Percentiles rank a stretch among this genome's conserved stretches.
These are phyloP conservation scores for Alloscopus bannaensis DNA, from an alignment of 2,888 invertebrate genomes.

Conservation along the genomic window DNA sequence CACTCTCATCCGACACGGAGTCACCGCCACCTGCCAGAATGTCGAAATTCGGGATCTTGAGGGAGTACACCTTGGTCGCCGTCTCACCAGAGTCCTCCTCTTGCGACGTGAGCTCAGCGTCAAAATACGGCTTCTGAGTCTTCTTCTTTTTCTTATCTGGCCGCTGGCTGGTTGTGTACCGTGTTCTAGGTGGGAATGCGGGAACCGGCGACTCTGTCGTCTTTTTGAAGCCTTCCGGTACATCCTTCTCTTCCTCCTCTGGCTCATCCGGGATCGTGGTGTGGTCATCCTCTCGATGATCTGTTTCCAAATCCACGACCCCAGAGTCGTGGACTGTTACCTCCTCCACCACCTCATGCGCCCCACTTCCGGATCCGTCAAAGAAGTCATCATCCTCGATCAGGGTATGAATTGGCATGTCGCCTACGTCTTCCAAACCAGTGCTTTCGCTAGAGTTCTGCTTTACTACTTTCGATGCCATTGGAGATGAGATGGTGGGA, in stretches of 20 bases:
- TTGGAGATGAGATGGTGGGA: slow-evolving; percentile 2
- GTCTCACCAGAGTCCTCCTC: slow-evolving; percentile 64
- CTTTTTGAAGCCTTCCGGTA: slow-evolving; percentile 33
- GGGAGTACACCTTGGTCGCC: slow-evolving; percentile 64
- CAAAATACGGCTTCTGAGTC: slow-evolving; percentile 42
- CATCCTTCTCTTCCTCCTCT: slow-evolving; percentile 30
- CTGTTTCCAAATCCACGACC: slow-evolving; percentile 27
- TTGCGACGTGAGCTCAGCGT: slow-evolving; percentile 16
- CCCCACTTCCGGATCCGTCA: slow-evolving; percentile 58
- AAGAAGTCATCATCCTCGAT: slow-evolving; percentile 32
- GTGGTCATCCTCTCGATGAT: slow-evolving; percentile 55
- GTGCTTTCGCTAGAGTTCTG: slow-evolving; percentile 15
- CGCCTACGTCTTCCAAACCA: slow-evolving; percentile 30
- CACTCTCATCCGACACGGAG: slow-evolving; percentile 57
- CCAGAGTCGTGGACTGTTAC: slow-evolving; percentile 30
- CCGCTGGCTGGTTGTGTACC: slow-evolving; percentile 50
- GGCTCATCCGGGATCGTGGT: slow-evolving; percentile 37
- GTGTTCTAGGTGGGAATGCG: slow-evolving; percentile 52
- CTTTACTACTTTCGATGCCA: slow-evolving; percentile 10
- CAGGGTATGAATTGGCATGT: slow-evolving; percentile 54
- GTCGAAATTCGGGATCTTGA: slow-evolving; percentile 54
- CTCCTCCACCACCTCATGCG: slow-evolving; percentile 24
- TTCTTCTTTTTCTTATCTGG: slow-evolving; percentile 51
- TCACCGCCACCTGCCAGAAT: slow-evolving; percentile 28
- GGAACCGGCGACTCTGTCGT: slow-evolving; percentile 48